Base-by-base conservation (phyloP, 2,888 invertebrate species). In the Drosophila sordidapex region DNA sequence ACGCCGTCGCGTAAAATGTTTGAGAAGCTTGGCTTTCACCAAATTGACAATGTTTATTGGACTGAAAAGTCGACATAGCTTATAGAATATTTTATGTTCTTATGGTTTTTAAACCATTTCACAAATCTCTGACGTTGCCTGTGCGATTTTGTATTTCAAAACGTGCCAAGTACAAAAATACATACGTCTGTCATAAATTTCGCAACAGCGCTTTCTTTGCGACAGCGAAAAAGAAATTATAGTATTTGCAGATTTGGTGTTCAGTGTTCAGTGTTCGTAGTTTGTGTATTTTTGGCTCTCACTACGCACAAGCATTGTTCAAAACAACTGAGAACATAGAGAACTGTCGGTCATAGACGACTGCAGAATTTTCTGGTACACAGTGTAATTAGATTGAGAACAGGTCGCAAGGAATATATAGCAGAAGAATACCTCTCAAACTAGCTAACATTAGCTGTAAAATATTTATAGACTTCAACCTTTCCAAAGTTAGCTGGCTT, bases 1-100 rank as follows among this genome's bases (percentile, higher is more conserved):
- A 75, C 65, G 2, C 73, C 90, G 5, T 93, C 93, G 0, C 82
- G 83, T 6, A 76, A 74, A 11, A 84, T 93, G 87, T 93, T 92
- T 66, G 86, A 91, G 31, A 90, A 89, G 62, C 66, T 92, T 4
- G 91, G 91, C 0, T 92, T 91, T 46, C 64, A 77, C 27, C 35
- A 74, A n/a, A 83, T 90, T 35, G 90, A 89, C 63, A 68, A 67
- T 6, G 64, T 82, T 10, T 83, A 81, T 71, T 91, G 91, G 90
- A 66, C 43, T 27, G 46, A 36, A n/a, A 10, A 25, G 8, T 21
- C 21, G 5, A 3, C 27, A 52, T 52, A 52, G n/a, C 31, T 8
- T 33, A 25, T 31, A 18, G 15, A 25, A 46, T 15, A 49, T 5
- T 49, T 8, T 15, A 5, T 21, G 21, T 35, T 6, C n/a, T 2